A percentile compares a stretch with the other conserved stretches of the same genome.
Conservation (phyloP, 2,888 invertebrate species). For the Argynnis bischoffii region DNA sequence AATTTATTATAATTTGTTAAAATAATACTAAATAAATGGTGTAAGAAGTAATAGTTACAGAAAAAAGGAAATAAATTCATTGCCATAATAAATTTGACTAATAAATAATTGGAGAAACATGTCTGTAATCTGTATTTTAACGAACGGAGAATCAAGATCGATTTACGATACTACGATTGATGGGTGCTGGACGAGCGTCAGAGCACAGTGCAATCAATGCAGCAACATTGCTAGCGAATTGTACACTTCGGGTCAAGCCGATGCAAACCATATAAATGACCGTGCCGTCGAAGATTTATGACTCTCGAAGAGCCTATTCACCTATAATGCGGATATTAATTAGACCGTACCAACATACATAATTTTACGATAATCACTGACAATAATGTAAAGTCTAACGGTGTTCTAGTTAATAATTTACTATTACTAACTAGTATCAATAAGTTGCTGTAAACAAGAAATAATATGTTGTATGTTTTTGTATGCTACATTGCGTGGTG, state of each 20-base stretch:
- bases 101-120: conserved; percentile 5
- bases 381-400: conserved; percentile 33
- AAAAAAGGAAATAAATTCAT: too few species aligned
- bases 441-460: conserved; percentile 29
- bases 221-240: conserved; percentile 24
- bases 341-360: conserved; percentile 23
- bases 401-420: conserved; percentile 32
- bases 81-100: too few species aligned
- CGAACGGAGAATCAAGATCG: conserved; percentile 32
- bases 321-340: conserved; percentile 25
- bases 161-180: conserved; percentile 36
- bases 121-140: conserved; percentile 1
- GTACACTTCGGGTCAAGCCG: conserved; percentile 23
- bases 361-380: conserved; percentile 33
- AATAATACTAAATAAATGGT: too few species aligned
- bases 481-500: conserved; percentile 26
- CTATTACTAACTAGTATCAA: conserved; percentile 18
- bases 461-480: conserved; percentile 34
- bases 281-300: conserved; percentile 35
- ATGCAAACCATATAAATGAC: conserved; percentile 34
- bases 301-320: conserved; percentile 14
- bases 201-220: conserved; percentile 20
- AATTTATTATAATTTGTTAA: too few species aligned
- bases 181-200: conserved; percentile 23
- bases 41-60: too few species aligned